Evolutionary conservation across 2,888 invertebrate genomes (phyloP).

Genomic region (Seira ritae): DNA sequence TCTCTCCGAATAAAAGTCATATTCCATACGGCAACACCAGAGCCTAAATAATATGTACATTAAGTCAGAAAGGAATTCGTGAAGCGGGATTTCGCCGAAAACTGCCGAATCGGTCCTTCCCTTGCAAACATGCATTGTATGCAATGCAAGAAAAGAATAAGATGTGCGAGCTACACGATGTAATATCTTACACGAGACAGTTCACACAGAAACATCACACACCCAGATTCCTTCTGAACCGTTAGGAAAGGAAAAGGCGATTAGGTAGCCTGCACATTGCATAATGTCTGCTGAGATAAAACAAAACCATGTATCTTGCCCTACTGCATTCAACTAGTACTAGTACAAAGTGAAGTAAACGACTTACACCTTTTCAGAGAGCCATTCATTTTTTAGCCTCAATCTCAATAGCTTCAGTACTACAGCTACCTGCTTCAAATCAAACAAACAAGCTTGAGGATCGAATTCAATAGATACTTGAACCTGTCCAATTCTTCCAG

Average conservation of each 20-base stretch:
- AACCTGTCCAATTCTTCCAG: too few relatives aligned
- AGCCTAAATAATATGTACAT: too few relatives aligned
- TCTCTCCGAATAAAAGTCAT: not conserved
- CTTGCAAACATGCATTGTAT: not conserved
- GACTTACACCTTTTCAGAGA: not conserved
- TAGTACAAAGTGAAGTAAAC: not conserved
- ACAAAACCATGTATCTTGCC: not conserved
- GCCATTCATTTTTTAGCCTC: not conserved
- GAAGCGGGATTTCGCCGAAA: conserved; percentile 22
- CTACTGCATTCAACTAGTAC: not conserved
- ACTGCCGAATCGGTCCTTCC: not conserved
- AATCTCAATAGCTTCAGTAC: not conserved
- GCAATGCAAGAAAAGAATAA: not conserved
- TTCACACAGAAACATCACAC: conserved; percentile 12
- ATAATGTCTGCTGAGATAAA: not conserved
- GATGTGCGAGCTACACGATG: too few relatives aligned
- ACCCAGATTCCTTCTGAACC: not conserved
- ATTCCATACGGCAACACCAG: not conserved
- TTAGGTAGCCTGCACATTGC: not conserved
- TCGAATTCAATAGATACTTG: too few relatives aligned
- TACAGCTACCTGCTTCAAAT: too few relatives aligned
- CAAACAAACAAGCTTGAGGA: too few relatives aligned
- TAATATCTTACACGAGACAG: not conserved
- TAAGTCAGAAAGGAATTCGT: not conserved
- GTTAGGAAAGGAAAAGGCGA: not conserved